phyloP scores from a whole-genome alignment of 2,113 vertebrate species.

The Phoxinus phoxinus region DNA sequence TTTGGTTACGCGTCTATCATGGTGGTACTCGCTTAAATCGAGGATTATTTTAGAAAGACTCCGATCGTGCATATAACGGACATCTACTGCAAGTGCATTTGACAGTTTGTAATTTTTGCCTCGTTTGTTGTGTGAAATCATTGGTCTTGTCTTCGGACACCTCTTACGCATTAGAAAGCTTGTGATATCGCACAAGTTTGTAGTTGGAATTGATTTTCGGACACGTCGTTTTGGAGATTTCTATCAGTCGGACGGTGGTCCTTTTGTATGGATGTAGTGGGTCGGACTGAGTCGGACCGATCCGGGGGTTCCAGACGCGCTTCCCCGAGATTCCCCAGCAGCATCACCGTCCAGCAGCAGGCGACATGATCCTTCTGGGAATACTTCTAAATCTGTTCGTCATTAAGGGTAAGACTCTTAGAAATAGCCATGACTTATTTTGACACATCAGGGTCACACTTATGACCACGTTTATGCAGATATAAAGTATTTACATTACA shows the following conservation, averaged over 20 bases:
- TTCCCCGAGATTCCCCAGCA: constrained; percentile 33
- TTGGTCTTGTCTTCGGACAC: neutral
- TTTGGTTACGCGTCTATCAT: constrained; percentile 27
- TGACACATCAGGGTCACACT: constrained; percentile 27
- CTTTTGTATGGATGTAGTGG: constrained; percentile 54
- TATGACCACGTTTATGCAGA: neutral
- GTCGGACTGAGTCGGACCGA: constrained; percentile 48
- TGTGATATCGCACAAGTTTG: neutral
- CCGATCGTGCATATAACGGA: neutral
- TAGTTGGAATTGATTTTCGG: constrained; percentile 16
- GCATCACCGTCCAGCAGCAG: constrained; percentile 33
- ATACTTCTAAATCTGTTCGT: constrained; percentile 59
- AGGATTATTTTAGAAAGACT: constrained; percentile 35
- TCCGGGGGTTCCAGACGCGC: constrained; percentile 37
- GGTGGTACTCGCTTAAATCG: neutral
- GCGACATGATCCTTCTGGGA: constrained; percentile 60
- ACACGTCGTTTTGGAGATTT: constrained; percentile 28
- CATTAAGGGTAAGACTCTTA: constrained; percentile 56
- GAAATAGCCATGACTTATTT: neutral
- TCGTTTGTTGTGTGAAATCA: neutral
- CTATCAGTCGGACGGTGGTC: constrained; percentile 41
- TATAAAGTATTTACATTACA: neutral
- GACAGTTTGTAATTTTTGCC: constrained; percentile 9
- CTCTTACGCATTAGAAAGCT: constrained; percentile 1
- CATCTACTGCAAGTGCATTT: neutral